Conservation (phyloP, 2,113 vertebrate genomes). For the Daboia siamensis region DNA sequence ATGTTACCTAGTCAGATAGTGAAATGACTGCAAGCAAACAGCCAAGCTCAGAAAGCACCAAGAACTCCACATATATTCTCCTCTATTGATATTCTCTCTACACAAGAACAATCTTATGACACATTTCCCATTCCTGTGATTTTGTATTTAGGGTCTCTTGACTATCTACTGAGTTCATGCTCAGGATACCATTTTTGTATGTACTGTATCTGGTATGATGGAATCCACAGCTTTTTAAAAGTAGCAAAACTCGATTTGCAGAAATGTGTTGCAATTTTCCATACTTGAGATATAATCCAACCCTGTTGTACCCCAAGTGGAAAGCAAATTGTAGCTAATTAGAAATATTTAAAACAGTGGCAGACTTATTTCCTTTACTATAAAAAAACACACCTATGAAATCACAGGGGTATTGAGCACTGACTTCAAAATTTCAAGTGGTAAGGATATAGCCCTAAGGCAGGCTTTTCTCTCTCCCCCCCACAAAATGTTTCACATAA, state of each 20-base stretch:
- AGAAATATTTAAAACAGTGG: neutral
- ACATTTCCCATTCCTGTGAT: conserved; percentile 28
- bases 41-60: neutral
- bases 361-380: neutral
- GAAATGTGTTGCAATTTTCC: neutral
- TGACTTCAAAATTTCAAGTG: neutral
- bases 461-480: neutral
- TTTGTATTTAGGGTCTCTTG: neutral
- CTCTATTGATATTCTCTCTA: neutral
- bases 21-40: neutral
- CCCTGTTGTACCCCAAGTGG: neutral
- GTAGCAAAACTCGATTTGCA: neutral
- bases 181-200: conserved; percentile 25
- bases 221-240: neutral
- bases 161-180: neutral
- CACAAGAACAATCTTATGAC: neutral
- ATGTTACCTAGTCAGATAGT: neutral
- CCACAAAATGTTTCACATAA: neutral
- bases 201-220: conserved; percentile 37
- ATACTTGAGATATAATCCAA: neutral
- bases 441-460: neutral
- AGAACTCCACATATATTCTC: neutral
- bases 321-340: neutral
- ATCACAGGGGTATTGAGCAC: neutral
- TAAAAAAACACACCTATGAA: neutral